phyloP scores from a whole-genome alignment of 2,888 invertebrate genomes.

The Caenorhabditis sp. region DNA sequence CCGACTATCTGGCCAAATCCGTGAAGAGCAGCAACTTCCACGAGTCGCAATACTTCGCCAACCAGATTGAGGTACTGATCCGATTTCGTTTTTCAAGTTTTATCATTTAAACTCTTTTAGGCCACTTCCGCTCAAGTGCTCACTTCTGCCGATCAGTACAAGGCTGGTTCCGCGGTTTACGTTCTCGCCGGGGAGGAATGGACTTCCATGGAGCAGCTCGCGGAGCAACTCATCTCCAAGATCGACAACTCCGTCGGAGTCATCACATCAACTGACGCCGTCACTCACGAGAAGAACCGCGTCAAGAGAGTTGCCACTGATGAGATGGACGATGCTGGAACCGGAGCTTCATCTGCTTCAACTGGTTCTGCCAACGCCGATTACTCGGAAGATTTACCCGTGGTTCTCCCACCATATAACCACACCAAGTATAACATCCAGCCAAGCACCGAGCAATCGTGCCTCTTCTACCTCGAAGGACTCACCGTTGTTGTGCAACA shows the following conservation, averaged over 20 bases:
- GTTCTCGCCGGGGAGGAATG: slow-evolving; percentile 71
- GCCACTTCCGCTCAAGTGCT: slow-evolving; percentile 52
- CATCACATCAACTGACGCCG: slow-evolving; percentile 67
- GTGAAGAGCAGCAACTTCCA: slow-evolving; percentile 66
- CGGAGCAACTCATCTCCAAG: slow-evolving; percentile 62
- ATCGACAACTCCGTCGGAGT: slow-evolving; percentile 64
- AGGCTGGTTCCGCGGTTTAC: slow-evolving; percentile 62
- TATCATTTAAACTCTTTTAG: slow-evolving; percentile 30
- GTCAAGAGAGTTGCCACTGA: slow-evolving; percentile 71
- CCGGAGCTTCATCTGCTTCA: slow-evolving; percentile 1
- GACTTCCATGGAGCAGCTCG: slow-evolving; percentile 65
- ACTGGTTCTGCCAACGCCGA: neutral
- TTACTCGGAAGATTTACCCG: slow-evolving; percentile 34
- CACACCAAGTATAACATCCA: neutral
- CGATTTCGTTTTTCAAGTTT: neutral
- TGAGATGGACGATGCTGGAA: slow-evolving; percentile 33
- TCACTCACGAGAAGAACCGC: slow-evolving; percentile 62
- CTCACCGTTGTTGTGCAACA: slow-evolving; percentile 65
- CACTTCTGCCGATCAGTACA: slow-evolving; percentile 59
- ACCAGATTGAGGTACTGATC: slow-evolving; percentile 56
- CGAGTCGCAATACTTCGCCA: slow-evolving; percentile 63
- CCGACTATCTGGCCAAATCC: slow-evolving; percentile 61
- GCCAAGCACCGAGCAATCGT: slow-evolving; percentile 33
- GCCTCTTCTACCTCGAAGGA: slow-evolving; percentile 75
- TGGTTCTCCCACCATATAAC: slow-evolving; percentile 67